Conservation (phyloP, 2,113 vertebrate genomes). For the Onychostoma macrolepis region DNA sequence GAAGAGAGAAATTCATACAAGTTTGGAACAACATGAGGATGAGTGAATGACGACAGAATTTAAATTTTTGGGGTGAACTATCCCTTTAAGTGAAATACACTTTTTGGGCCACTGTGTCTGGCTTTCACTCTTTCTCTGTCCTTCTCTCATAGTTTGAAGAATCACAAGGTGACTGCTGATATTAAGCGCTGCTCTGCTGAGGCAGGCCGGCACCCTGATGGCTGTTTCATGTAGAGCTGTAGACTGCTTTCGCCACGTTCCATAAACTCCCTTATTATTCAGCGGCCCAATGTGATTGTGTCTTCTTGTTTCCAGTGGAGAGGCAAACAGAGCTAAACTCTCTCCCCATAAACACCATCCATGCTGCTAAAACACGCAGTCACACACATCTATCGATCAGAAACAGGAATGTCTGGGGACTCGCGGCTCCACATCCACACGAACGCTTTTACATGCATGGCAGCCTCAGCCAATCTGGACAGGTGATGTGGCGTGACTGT, state of each 20-base stretch:
- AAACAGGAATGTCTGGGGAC: not conserved
- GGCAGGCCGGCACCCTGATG: conserved; percentile 70
- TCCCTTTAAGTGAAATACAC: not conserved
- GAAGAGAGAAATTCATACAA: no score
- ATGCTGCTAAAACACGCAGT: conserved; percentile 15
- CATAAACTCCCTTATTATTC: conserved; percentile 80
- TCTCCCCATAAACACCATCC: not conserved
- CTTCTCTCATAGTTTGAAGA: conserved; percentile 61
- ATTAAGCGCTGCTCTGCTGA: conserved; percentile 72
- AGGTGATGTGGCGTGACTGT: conserved; percentile 51
- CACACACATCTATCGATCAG: conserved; percentile 32
- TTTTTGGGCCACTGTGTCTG: not conserved
- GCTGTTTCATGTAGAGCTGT: conserved; percentile 73
- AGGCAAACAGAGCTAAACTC: conserved; percentile 56
- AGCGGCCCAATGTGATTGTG: conserved; percentile 69
- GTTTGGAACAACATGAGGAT: no score
- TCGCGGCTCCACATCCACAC: not conserved
- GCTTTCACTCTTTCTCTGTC: conserved; percentile 59
- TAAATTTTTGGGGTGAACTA: not conserved
- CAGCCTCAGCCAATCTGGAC: conserved; percentile 33
- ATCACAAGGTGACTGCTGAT: conserved; percentile 76
- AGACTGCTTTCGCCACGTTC: conserved; percentile 73
- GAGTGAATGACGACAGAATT: not conserved
- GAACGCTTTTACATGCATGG: not conserved
- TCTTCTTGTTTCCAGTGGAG: conserved; percentile 61